Conservation (phyloP, 2,888 invertebrate genomes). For the Zele albiditarsus region DNA sequence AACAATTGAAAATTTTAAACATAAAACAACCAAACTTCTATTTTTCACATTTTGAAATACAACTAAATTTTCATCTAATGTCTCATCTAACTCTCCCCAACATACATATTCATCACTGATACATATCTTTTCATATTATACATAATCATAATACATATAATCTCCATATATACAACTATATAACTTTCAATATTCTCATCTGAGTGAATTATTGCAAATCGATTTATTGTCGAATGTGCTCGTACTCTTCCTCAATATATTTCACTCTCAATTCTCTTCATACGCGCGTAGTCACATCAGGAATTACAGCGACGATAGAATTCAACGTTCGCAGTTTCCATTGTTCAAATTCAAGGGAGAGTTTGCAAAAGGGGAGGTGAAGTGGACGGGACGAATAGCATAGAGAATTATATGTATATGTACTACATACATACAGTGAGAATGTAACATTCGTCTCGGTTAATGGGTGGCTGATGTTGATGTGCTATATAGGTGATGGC, state of each 20-base stretch:
- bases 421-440: neutral
- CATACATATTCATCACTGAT: neutral
- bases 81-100: too few relatives aligned
- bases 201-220: slow-evolving; percentile 41
- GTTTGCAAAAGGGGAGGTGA: neutral
- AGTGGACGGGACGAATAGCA: neutral
- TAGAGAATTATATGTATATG: slow-evolving; percentile 8
- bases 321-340: slow-evolving; percentile 31
- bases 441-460: slow-evolving; percentile 31
- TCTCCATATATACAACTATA: neutral
- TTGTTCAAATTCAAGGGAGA: slow-evolving; percentile 30
- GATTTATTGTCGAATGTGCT: slow-evolving; percentile 33
- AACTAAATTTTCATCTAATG: too few relatives aligned
- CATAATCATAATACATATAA: neutral
- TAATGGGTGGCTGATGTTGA: slow-evolving; percentile 28
- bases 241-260: neutral
- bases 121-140: neutral
- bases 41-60: too few relatives aligned
- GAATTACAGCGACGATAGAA: slow-evolving; percentile 37
- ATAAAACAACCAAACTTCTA: too few relatives aligned
- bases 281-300: slow-evolving; percentile 5
- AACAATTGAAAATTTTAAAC: too few relatives aligned
- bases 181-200: slow-evolving; percentile 36
- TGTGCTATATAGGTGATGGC: too few relatives aligned
- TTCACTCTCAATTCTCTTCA: slow-evolving; percentile 19